Conservation (phyloP, 2,888 invertebrate genomes). For the Stictocephala bisonia region DNA sequence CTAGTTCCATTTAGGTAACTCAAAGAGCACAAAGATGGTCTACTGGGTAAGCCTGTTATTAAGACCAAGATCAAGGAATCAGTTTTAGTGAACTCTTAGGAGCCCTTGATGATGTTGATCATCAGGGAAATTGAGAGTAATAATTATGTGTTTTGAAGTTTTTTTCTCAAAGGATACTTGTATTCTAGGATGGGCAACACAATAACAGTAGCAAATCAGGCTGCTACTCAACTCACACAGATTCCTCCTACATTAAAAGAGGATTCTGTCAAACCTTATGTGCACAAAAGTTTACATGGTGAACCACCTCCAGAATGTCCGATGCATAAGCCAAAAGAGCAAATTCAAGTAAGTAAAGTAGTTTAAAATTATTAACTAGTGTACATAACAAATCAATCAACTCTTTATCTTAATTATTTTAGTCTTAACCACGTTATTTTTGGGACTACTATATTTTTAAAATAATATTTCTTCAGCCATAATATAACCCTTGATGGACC, state of each 20-base stretch:
- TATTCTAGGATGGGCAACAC: constrained; percentile 70
- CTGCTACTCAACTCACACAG: constrained; percentile 67
- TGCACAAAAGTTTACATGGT: constrained; percentile 39
- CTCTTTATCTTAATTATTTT: not conserved
- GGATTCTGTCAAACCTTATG: constrained; percentile 7
- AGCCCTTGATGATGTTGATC: too few species aligned
- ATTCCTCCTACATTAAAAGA: constrained; percentile 59
- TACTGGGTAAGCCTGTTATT: too few species aligned
- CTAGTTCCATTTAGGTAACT: too few species aligned
- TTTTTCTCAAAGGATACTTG: not conserved
- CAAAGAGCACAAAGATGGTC: too few species aligned
- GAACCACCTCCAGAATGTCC: constrained; percentile 81
- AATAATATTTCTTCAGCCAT: too few species aligned
- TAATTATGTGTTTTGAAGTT: too few species aligned
- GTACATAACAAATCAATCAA: not conserved
- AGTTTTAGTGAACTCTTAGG: too few species aligned
- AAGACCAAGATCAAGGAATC: too few species aligned
- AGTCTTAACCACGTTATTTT: too few species aligned
- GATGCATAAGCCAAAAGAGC: constrained; percentile 75
- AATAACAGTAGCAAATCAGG: constrained; percentile 69
- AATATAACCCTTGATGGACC: too few species aligned
- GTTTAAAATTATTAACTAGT: constrained; percentile 39
- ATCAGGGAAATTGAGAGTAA: too few species aligned
- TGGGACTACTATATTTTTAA: too few species aligned
- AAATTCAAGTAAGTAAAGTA: constrained; percentile 55